Base-by-base conservation (phyloP, 2,113 vertebrate genomes). In the Tragelaphus strepsiceros region DNA sequence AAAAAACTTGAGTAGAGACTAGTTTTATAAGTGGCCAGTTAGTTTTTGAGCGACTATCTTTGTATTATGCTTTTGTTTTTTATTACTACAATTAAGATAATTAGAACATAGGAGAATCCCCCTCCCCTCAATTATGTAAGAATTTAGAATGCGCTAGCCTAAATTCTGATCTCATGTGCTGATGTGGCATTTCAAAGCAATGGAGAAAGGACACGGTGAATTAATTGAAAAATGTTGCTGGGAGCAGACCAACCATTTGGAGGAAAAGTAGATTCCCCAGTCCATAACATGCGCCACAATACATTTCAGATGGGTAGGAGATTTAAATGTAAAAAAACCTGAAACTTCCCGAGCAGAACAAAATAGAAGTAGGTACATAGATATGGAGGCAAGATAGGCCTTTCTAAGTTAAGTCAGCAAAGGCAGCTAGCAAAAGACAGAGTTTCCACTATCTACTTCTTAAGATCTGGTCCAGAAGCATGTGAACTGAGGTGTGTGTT, bases 171-270 rank as follows among this genome's bases (percentile, higher is more conserved):
- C 15, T 58, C 88, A 54, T 88, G 59, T 88, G 64, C 82, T 95
- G 62, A 43, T 93, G 26, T 82, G 64, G 15, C 19, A 39, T 93
- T 91, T 91, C 96, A 90, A 64, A 97, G 64, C 67, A 67, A 19
- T 82, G 54, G 49, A 88, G 39, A 67, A 64, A 91, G n/a, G 14
- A 93, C 74, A 58, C 11, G 24, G 59, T 88, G 86, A 26, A 91
- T 93, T 96, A 54, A 16, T 89, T 91, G 56, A 17, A 86, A 95
- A 96, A 53, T 95, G 77, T 59, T 85, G 15, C 80, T 88, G 78
- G 67, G 30, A 88, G 46, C 39, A 85, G 19, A 49, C 64, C 58
- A 86, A 28, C 49, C n/a, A 53, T 58, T 94, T 81, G 82, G 56
- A 78, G 53, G 32, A 71, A 90, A 91, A 88, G 90, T 84, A 49